Evolutionary conservation across 2,888 invertebrate species (phyloP), one percentile per base, ranked within the genome.

Genomic region (Cryptocheilus praepositus): DNA sequence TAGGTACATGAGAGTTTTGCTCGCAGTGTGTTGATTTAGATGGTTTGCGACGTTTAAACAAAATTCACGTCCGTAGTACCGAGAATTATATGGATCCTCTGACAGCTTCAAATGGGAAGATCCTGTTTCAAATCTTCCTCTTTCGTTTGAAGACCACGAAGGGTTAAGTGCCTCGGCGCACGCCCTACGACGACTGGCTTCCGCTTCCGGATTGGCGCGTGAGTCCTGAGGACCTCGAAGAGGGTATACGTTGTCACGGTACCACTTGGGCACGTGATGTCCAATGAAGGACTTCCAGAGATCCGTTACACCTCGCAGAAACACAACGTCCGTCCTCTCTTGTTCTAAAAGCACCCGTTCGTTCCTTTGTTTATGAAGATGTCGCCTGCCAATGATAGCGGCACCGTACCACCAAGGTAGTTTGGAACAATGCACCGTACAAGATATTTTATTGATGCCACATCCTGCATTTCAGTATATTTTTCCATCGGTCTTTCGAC

Each of bases 131-230:
- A 36, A 74, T 79, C 28, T 53, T 60, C 66, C 62, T 49, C 45
- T 53, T 61, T 69, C 70, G 61, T 7, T 11, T 11, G 36, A 36
- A 58, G 46, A 71, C 70, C 74, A 81, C 76, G 79, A 85, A 85
- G 87, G 87, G 86, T 86, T 86, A 85, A 86, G 83, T 78, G 72
- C 68, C 70, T 76, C 61, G 65, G 70, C 21, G 52, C 52, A 64
- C 63, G 63, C 76, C 64, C 70, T 78, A 70, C 75, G 78, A 88
- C 85, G 79, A 81, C 80, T 77, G 70, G 79, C 84, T 87, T 88
- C 88, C 87, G 87, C 78, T 88, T 88, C 87, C 88, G 88, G 85
- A 86, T 86, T 83, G 85, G 81, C 81, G 82, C 81, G 82, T 79
- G 83, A 81, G 76, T 77, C 62, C 67, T 53, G 77, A 80, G 82